Evolutionary conservation across 2,888 invertebrate species (phyloP).

Genomic region (Torymus texanus): DNA sequence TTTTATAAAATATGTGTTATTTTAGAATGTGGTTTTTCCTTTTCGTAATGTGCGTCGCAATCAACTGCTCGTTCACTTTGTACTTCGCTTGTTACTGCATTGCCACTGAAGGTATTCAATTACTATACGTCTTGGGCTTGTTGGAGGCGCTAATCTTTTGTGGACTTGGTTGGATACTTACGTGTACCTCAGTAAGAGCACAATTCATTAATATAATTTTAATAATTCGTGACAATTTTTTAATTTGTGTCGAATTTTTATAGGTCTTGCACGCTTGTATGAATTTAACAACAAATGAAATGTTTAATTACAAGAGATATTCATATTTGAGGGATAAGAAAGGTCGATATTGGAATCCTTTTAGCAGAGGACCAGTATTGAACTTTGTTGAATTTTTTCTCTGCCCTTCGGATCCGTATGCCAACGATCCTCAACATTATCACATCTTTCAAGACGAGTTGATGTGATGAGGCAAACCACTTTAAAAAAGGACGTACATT

Average conservation of each 20-base stretch:
- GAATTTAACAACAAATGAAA: slow-evolving; percentile 96
- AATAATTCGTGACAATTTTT: not conserved
- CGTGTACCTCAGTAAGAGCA: slow-evolving; percentile 87
- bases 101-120: slow-evolving; percentile 88
- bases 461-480: slow-evolving; percentile 60
- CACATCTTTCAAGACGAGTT: slow-evolving; percentile 82
- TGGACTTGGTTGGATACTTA: slow-evolving; percentile 90
- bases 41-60: slow-evolving; percentile 90
- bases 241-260: slow-evolving; percentile 61
- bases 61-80: slow-evolving; percentile 91
- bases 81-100: slow-evolving; percentile 92
- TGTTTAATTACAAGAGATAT: slow-evolving; percentile 95
- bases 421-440: slow-evolving; percentile 79
- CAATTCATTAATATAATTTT: not conserved
- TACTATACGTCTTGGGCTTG: slow-evolving; percentile 89
- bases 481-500: slow-evolving; percentile 10
- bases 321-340: slow-evolving; percentile 92
- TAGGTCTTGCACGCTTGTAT: slow-evolving; percentile 93
- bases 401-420: slow-evolving; percentile 86
- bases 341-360: slow-evolving; percentile 93
- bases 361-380: slow-evolving; percentile 90
- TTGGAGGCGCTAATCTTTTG: slow-evolving; percentile 90
- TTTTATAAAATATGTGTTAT: slow-evolving; percentile 51
- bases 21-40: slow-evolving; percentile 93
- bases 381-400: slow-evolving; percentile 94